Evolutionary conservation across 2,113 vertebrate genomes (phyloP), one percentile per base, ranked within the genome.

Genomic region (Erpornis zantholeuca): DNA sequence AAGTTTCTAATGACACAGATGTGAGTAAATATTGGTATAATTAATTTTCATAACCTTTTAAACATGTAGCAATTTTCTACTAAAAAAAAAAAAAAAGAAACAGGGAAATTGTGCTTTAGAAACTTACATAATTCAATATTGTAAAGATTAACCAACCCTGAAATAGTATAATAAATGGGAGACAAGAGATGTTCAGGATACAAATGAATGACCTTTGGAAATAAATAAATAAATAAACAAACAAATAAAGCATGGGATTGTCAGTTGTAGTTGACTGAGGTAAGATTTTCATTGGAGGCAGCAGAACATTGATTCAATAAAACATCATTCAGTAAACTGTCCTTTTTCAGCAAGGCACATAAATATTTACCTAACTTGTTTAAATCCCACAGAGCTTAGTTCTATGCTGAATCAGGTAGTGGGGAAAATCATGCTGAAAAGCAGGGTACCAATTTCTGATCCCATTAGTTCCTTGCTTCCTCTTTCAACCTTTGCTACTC

Each of bases 41-140:
- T 95, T 94, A 94, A 91, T 97, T 94, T 90, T 73, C 86, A 89
- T 94, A 96, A 88, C 88, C 86, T 95, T 92, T 80, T 79, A 95
- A 90, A 90, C 16, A 35, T 54, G 50, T 38, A 70, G 47, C n/a
- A 94, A 95, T 96, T 96, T 96, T 87, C 44, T 80, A 47, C 36
- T 36, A 44, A 91, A 87, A 38, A 38, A 38, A 38, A 38, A 38
- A 82, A 83, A 82, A 75, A 61, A 2, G 33, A 45, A 96, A 77
- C 10, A 16, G 28, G 28, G 29, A 97, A 92, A 78, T 82, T 66
- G 24, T 90, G 68, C 70, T 96, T 94, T 68, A 92, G 86, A 92
- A 96, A 92, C 82, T 71, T 94, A 94, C 64, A 82, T 97, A 91
- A 95, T 96, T 96, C 89, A 96, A 90, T 92, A 69, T 65, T 90